phyloP scores from a whole-genome alignment of 2,888 invertebrate genomes.

The Steinernema hermaphroditum region DNA sequence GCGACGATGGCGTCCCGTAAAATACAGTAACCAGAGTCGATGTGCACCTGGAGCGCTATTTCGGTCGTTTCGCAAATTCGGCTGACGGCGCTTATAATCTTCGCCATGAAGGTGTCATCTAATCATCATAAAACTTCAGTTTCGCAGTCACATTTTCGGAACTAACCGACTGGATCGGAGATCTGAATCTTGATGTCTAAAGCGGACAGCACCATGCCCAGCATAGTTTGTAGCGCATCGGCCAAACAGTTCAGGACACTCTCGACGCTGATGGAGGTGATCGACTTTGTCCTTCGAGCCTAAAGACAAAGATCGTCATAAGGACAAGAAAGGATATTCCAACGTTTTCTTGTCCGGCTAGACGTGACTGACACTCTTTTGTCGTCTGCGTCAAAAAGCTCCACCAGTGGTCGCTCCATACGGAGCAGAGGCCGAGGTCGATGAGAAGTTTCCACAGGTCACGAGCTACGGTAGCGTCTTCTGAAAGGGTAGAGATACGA shows the following conservation, averaged over 20 bases:
- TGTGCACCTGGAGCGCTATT: background rate
- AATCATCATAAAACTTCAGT: background rate
- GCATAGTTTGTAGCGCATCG: slow-evolving; percentile 1
- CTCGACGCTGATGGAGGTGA: background rate
- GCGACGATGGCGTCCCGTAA: background rate
- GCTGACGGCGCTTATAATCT: background rate
- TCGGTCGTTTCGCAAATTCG: background rate
- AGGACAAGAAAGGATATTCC: background rate
- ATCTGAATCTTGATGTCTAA: background rate
- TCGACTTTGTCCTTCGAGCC: background rate
- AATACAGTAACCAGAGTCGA: background rate
- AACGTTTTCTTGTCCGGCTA: background rate
- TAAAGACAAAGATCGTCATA: background rate
- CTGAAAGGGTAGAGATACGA: background rate
- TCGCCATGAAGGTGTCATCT: slow-evolving; percentile 14
- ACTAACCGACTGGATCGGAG: background rate
- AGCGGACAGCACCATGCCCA: background rate
- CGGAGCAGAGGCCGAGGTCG: background rate
- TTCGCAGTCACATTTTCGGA: background rate
- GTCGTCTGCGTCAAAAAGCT: background rate
- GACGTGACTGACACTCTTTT: background rate
- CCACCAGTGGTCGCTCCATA: background rate
- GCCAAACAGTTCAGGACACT: background rate
- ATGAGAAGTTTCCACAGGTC: background rate
- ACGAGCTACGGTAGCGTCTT: background rate